Evolutionary conservation across 2,113 vertebrate genomes (phyloP).

Genomic region (Nesospiza acunhae): DNA sequence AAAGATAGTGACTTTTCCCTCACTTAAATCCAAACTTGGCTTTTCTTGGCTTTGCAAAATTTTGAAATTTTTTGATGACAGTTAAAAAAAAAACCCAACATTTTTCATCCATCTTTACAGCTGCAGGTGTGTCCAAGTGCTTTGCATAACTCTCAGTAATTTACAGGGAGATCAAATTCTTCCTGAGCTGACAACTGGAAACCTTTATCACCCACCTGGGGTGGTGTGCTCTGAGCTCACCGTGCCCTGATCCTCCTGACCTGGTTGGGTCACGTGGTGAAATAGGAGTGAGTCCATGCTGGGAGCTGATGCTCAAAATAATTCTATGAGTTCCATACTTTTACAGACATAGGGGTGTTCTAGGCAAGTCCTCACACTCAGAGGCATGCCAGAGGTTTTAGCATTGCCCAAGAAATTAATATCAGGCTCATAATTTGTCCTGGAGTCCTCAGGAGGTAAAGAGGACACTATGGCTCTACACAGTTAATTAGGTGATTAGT

Average conservation of each 20-base stretch:
- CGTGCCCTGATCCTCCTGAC: not conserved
- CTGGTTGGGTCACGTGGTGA: not conserved
- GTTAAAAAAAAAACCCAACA: not conserved
- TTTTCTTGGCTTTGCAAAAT: not conserved
- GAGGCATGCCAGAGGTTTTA: not conserved
- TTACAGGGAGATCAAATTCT: not conserved
- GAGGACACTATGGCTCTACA: not conserved
- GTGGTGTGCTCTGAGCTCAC: not conserved
- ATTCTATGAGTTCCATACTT: not conserved
- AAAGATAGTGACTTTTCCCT: not conserved
- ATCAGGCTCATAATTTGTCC: not conserved
- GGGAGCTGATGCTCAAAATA: not conserved
- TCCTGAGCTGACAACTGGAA: not conserved
- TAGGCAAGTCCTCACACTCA: not conserved
- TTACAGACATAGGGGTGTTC: not conserved
- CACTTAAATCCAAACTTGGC: not conserved
- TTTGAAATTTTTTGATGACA: not conserved
- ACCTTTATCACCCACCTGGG: rapidly evolving
- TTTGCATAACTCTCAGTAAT: not conserved
- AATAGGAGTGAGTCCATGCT: not conserved
- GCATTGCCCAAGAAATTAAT: not conserved
- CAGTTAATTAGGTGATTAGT: not conserved
- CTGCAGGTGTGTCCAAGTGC: not conserved
- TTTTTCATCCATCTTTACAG: not conserved
- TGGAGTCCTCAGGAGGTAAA: not conserved